A percentile compares a stretch with the other conserved stretches of the same genome.
These are phyloP conservation scores for Mastacembelus armatus DNA, from an alignment of 2,797 vertebrate species.

Conservation along the genomic window DNA sequence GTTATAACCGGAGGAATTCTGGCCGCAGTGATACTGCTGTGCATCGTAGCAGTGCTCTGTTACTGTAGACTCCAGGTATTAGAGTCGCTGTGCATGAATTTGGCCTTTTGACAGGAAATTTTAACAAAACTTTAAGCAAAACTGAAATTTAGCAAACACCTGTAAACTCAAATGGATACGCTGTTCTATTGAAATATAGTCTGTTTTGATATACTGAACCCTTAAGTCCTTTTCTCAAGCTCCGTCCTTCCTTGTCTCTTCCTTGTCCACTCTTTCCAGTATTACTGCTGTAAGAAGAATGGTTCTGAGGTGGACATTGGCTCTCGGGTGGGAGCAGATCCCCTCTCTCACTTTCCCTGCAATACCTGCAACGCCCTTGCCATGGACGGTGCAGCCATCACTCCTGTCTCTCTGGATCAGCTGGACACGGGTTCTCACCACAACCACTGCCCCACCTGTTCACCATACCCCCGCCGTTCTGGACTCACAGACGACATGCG, in stretches of 20 bases:
- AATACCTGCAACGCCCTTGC: slow-evolving; percentile 90
- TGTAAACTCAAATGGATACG: too few relatives aligned
- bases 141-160: too few relatives aligned
- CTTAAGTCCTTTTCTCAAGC: not conserved
- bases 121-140: not conserved
- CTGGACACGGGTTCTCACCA: slow-evolving; percentile 62
- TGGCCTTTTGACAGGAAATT: too few relatives aligned
- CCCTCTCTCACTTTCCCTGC: slow-evolving; percentile 87
- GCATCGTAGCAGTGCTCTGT: slow-evolving; percentile 97
- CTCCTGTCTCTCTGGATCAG: slow-evolving; percentile 70
- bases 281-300: slow-evolving; percentile 97
- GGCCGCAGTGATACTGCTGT: slow-evolving; percentile 96
- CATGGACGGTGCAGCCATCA: slow-evolving; percentile 85
- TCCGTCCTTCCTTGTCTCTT: not conserved
- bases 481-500: slow-evolving; percentile 84
- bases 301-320: slow-evolving; percentile 86
- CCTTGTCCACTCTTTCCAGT: slow-evolving; percentile 76
- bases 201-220: not conserved
- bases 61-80: slow-evolving; percentile 98
- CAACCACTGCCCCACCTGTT: slow-evolving; percentile 88
- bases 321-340: slow-evolving; percentile 69
- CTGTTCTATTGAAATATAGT: too few relatives aligned
- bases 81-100: not conserved
- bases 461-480: slow-evolving; percentile 87
- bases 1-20: slow-evolving; percentile 99